Percentiles rank a stretch among this genome's conserved stretches.
phyloP scores from a whole-genome alignment of 2,888 invertebrate species.

The Orgyia antiqua region DNA sequence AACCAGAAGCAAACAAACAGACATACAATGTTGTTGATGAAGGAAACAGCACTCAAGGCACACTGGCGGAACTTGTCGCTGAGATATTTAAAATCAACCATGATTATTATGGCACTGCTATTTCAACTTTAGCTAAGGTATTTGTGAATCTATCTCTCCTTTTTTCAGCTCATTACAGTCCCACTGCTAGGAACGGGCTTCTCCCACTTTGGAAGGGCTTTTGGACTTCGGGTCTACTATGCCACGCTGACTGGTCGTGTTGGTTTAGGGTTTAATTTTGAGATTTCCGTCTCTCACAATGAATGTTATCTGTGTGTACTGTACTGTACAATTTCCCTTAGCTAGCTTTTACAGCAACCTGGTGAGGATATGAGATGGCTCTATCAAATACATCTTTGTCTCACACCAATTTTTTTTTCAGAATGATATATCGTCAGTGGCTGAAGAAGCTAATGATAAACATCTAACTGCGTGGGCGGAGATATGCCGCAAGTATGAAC shows the following conservation, averaged over 20 bases:
- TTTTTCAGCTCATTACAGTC: not conserved
- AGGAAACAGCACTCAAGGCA: conserved; percentile 90
- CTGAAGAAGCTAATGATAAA: conserved; percentile 95
- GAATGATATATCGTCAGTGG: conserved; percentile 87
- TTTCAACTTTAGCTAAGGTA: conserved; percentile 90
- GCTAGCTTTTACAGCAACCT: not conserved
- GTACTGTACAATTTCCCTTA: too few species aligned
- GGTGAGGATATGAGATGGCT: too few species aligned
- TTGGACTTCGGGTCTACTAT: too few species aligned
- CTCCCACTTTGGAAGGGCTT: too few species aligned
- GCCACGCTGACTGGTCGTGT: too few species aligned
- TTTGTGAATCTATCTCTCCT: too few species aligned
- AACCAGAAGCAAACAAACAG: conserved; percentile 75
- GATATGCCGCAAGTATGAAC: conserved; percentile 84
- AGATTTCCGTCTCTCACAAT: too few species aligned
- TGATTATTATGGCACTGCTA: conserved; percentile 90
- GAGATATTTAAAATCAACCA: conserved; percentile 91
- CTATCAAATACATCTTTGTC: too few species aligned
- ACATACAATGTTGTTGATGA: conserved; percentile 91
- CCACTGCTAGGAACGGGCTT: too few species aligned
- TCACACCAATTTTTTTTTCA: too few species aligned
- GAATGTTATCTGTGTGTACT: too few species aligned
- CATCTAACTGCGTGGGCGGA: conserved; percentile 95
- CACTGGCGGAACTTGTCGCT: conserved; percentile 86
- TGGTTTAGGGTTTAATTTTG: too few species aligned